Evolutionary conservation across 1,140 invertebrate genomes (phyloP), one percentile per base, ranked within the genome.

Genomic region (Brachionus asplanchnoidis): DNA sequence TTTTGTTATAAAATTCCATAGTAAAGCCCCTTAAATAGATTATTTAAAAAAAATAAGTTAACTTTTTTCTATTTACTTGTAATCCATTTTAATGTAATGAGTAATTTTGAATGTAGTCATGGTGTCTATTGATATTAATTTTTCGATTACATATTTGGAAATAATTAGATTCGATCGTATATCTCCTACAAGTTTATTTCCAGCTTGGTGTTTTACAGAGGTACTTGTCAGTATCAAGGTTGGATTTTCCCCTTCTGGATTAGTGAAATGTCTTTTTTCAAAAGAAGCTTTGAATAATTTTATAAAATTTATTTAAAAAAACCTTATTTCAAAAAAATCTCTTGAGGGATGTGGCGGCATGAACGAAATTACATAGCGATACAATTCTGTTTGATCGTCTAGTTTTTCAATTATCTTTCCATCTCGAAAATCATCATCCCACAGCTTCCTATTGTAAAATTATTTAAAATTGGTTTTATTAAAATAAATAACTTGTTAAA

Each of bases 321-420:
- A 95, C 94, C 95, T 93, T 86, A 97, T 89, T 53, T 96, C 93
- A 89, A 94, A 95, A 89, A 94, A 96, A 89, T 97, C 95, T 85
- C 95, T 92, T 17, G 93, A 91, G 6, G 94, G 93, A 85, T 96
- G 91, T 8, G 95, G 94, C 85, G 93, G 92, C 90, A 95, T 93
- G 85, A 92, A 93, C 23, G 93, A 93, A 11, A 92, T 92, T n/a
- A 94, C 92, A 89, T 95, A 97, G 88, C 97, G 95, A 88, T 95
- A 97, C 68, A 98, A 93, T 88, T 97, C 95, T n/a, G 94, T 93
- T 84, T 93, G 92, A 6, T 92, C 90, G 84, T 95, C 94, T 50
- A 97, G 89, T 87, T 94, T 93, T 85, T 93, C 93, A n/a, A 96
- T 93, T 20, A 95, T 92, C 78, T 94, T 92, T 90, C 94, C 95